Conservation (phyloP, 1,140 invertebrate genomes). For the Bombus huntii region DNA sequence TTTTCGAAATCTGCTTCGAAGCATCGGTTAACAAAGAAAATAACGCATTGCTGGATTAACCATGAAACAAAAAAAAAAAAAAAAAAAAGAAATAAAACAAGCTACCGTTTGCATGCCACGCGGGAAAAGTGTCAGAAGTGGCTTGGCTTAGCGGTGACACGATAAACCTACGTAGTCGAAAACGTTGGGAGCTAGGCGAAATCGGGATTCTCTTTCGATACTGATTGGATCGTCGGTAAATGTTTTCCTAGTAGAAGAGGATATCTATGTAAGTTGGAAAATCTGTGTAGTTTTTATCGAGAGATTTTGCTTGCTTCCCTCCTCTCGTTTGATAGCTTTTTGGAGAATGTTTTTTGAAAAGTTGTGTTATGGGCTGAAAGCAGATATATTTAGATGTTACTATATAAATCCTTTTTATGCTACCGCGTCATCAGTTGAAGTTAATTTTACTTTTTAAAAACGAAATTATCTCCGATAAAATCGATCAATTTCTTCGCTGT, state of each 20-base stretch:
- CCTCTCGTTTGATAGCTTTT: neutral
- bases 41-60: slow-evolving; percentile 2
- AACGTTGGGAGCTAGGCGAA: neutral
- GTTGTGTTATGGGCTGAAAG: neutral
- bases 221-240: neutral
- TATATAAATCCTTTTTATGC: too few relatives aligned
- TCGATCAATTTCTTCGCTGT: too few relatives aligned
- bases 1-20: neutral
- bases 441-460: too few relatives aligned
- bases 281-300: neutral
- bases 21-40: slow-evolving; percentile 33
- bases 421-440: too few relatives aligned
- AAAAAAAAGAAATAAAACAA: neutral
- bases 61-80: neutral
- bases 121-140: neutral
- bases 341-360: too few relatives aligned
- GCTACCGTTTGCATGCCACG: neutral
- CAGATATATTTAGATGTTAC: neutral
- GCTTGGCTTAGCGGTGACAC: slow-evolving; percentile 2
- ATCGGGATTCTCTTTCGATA: neutral
- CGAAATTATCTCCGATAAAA: too few relatives aligned
- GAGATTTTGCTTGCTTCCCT: neutral
- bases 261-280: neutral
- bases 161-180: neutral
- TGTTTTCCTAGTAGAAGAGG: neutral